These are phyloP conservation scores for Murina feae DNA, from an alignment of 2,113 vertebrate genomes.

Conservation along the genomic window DNA sequence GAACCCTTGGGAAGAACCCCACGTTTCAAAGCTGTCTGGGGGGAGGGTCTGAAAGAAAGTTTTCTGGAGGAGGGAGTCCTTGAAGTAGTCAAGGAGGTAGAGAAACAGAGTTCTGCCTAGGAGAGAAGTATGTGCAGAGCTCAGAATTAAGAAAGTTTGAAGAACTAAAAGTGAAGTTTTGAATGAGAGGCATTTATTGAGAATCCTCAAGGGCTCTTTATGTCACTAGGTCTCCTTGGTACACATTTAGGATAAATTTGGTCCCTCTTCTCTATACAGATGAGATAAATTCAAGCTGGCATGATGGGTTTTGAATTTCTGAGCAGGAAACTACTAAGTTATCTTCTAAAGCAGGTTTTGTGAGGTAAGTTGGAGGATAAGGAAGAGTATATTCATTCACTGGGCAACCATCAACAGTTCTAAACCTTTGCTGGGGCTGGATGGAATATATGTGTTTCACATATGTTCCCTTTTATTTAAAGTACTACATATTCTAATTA, in stretches of 20 bases:
- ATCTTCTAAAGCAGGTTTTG: slow-evolving; percentile 25
- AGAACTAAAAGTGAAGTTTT: slow-evolving; percentile 16
- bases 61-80: not conserved
- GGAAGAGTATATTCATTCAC: not conserved
- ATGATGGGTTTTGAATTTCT: slow-evolving; percentile 26
- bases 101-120: not conserved
- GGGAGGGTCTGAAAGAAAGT: not conserved
- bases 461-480: slow-evolving; percentile 29
- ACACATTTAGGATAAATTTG: not conserved
- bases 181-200: not conserved
- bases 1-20: too few species aligned
- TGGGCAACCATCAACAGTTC: not conserved
- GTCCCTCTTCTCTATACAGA: not conserved
- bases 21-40: not conserved
- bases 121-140: not conserved
- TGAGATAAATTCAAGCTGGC: slow-evolving; percentile 7
- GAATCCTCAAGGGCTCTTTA: not conserved
- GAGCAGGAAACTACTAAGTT: not conserved
- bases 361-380: not conserved
- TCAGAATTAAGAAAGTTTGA: not conserved
- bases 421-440: not conserved
- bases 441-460: not conserved
- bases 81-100: not conserved
- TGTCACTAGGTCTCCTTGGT: not conserved
- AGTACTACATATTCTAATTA: slow-evolving; percentile 41